Evolutionary conservation across 2,888 invertebrate genomes (phyloP), one percentile per base, ranked within the genome.

Genomic region (Caenorhabditis japonica): DNA sequence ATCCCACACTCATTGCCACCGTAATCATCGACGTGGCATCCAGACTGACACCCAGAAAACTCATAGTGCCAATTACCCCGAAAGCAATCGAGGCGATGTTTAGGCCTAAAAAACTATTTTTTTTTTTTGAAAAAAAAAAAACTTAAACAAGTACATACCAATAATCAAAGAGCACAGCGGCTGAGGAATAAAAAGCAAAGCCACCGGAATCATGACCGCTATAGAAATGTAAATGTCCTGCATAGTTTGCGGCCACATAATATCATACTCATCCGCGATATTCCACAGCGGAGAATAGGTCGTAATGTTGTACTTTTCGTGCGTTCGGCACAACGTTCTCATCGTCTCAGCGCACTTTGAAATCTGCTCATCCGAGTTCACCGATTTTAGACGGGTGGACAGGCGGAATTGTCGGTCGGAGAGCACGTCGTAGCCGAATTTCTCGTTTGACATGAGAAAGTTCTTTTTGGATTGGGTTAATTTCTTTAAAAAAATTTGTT

Each of bases 21-120:
- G 85, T 83, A 30, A 85, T 85, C 85, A 85, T 85, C 2, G 83
- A 84, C 2, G 83, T 84, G n/a, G 84, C 84, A 49, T 85, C 84
- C 21, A 85, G 55, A 30, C 79, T 79, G 38, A 84, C 83, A 21
- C 53, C 71, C 27, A 72, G 39, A 39, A 56, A 76, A 4, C 73
- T 62, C 83, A 84, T 84, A 41, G 79, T 81, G 10, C 84, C 84
- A 13, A 84, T 56, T 21, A 84, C 84, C 8, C 84, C 84, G 23
- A 84, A 77, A 8, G 83, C 83, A n/a, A 84, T 81, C 1, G 84
- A 84, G 3, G 79, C 77, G 25, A 73, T 73, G 36, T 73, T 73
- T 0, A 68, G 34, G 12, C 68, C 61, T 61, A 34, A 15, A 46
- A 44, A 8, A 36, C 10, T 38, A 47, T 3, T 19, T 5, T 25